Conservation (phyloP, 2,797 vertebrate genomes). For the Chiloscyllium punctatum region DNA sequence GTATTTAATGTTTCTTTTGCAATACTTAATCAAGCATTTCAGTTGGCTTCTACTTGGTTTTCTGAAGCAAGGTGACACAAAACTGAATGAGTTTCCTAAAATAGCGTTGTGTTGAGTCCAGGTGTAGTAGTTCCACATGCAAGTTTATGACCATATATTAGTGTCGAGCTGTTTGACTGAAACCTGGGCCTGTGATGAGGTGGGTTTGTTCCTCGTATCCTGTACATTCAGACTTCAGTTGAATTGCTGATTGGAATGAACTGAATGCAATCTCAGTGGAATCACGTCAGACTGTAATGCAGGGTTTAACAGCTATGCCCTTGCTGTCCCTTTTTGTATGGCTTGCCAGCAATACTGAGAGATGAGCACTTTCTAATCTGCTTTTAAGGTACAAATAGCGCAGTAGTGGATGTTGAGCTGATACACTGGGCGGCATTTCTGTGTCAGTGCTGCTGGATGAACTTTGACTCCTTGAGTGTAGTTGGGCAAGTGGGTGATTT, state of each 20-base stretch:
- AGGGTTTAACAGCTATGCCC: neutral
- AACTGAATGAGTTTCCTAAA: neutral
- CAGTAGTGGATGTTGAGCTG: neutral
- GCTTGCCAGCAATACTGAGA: neutral
- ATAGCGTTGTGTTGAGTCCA: neutral
- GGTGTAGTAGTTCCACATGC: neutral
- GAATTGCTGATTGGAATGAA: neutral
- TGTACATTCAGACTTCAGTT: neutral
- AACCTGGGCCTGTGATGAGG: neutral
- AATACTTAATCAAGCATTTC: neutral
- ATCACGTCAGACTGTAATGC: neutral
- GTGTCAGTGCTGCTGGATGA: too few relatives aligned
- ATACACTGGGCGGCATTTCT: neutral
- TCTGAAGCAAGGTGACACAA: neutral
- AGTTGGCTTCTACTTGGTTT: neutral
- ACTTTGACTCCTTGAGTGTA: neutral
- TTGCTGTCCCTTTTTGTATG: too few relatives aligned
- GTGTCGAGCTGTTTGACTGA: neutral
- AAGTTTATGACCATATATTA: neutral
- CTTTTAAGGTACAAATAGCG: constrained; percentile 1
- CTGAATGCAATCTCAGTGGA: neutral
- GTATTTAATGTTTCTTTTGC: neutral
- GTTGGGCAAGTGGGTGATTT: neutral
- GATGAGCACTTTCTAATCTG: neutral
- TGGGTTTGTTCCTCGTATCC: neutral